Percentiles rank a stretch among this genome's conserved stretches.
These are phyloP conservation scores for Phoenicopterus ruber DNA, from an alignment of 2,113 vertebrate species.

Conservation along the genomic window DNA sequence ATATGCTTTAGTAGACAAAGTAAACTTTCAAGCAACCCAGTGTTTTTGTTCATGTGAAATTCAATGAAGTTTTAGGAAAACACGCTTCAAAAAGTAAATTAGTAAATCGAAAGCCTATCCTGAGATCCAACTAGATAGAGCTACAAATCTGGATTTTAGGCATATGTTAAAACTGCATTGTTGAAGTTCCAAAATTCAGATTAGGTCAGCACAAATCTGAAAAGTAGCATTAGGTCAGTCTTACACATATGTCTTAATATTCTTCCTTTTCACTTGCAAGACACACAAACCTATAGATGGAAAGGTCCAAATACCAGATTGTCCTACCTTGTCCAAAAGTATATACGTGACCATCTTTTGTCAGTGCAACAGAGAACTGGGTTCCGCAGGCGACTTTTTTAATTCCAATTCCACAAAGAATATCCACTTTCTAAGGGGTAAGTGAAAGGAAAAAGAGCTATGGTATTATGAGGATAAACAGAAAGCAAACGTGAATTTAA, in stretches of 20 bases:
- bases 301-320: neutral
- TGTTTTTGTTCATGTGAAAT: neutral
- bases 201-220: neutral
- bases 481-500: neutral
- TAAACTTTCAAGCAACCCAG: neutral
- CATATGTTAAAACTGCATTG: neutral
- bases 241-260: neutral
- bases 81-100: neutral
- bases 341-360: constrained; percentile 83
- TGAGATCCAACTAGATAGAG: neutral
- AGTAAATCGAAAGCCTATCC: neutral
- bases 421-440: constrained; percentile 80
- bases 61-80: neutral
- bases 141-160: neutral
- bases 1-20: neutral
- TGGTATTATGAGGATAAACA: neutral
- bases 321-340: constrained; percentile 84
- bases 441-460: neutral
- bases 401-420: constrained; percentile 84
- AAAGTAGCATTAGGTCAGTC: neutral
- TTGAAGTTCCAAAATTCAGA: neutral
- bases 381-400: constrained; percentile 87
- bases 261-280: neutral
- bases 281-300: neutral
- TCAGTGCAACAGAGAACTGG: constrained; percentile 84